Percentiles rank a stretch among this genome's conserved stretches.
These are phyloP conservation scores for Leptopilina boulardi DNA, from an alignment of 1,140 invertebrate genomes.

Conservation along the genomic window DNA sequence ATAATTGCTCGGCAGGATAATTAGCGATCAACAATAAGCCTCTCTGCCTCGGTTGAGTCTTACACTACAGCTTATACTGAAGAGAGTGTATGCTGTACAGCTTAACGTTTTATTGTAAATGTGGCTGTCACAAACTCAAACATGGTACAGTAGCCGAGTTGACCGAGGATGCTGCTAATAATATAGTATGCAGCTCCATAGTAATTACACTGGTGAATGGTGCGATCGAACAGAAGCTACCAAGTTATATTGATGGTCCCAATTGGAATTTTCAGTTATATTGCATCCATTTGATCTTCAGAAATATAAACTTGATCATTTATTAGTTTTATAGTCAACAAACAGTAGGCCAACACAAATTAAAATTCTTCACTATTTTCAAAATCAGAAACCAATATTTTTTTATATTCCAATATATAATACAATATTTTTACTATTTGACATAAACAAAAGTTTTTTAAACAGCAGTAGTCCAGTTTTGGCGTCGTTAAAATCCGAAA, in stretches of 20 bases:
- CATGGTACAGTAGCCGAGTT: slow-evolving; percentile 57
- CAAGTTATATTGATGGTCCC: background rate
- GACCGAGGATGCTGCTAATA: slow-evolving; percentile 55
- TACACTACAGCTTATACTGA: slow-evolving; percentile 38
- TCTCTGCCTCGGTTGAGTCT: slow-evolving; percentile 47
- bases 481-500: no score
- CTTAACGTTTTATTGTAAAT: background rate
- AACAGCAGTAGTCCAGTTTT: no score
- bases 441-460: no score
- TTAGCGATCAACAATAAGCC: slow-evolving; percentile 75
- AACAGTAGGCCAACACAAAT: no score
- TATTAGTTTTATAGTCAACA: no score
- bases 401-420: no score
- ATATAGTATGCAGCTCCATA: slow-evolving; percentile 40
- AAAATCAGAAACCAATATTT: no score
- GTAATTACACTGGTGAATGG: background rate
- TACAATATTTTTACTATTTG: no score
- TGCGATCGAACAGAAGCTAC: background rate
- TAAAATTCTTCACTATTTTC: no score
- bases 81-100: slow-evolving; percentile 39
- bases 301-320: no score
- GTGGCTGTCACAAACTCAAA: background rate
- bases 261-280: background rate
- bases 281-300: no score
- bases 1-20: slow-evolving; percentile 71